Conservation (phyloP, 2,888 invertebrate species). For the Meganola albula region DNA sequence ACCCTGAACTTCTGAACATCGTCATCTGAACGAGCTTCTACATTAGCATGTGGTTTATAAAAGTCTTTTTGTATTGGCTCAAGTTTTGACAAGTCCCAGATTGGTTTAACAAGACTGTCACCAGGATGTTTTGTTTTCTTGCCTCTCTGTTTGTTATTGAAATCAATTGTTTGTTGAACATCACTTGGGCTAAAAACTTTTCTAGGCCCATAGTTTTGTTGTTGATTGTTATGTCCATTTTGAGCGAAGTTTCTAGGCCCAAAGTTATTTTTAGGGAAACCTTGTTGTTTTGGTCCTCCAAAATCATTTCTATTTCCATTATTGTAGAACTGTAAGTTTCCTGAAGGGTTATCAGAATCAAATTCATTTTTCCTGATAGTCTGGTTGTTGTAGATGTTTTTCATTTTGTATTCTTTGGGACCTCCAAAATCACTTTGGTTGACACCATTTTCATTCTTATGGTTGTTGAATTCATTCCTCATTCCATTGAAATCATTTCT, state of each 20-base stretch:
- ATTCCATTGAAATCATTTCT: constrained; percentile 70
- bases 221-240: constrained; percentile 43
- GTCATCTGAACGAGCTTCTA: constrained; percentile 81
- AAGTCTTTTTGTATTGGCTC: constrained; percentile 94
- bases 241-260: constrained; percentile 60
- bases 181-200: constrained; percentile 56
- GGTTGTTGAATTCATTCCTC: constrained; percentile 60
- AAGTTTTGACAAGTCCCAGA: constrained; percentile 87
- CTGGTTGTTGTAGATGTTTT: constrained; percentile 61
- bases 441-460: constrained; percentile 55
- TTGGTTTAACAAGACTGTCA: constrained; percentile 85
- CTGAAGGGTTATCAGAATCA: constrained; percentile 53
- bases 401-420: constrained; percentile 64
- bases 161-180: constrained; percentile 52
- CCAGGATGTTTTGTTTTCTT: constrained; percentile 85
- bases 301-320: constrained; percentile 60
- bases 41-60: constrained; percentile 88
- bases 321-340: constrained; percentile 67
- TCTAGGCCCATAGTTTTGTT: constrained; percentile 55
- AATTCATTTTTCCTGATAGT: constrained; percentile 55
- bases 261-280: constrained; percentile 59
- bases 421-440: constrained; percentile 68
- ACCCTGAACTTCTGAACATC: constrained; percentile 87
- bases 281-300: constrained; percentile 67
- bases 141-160: constrained; percentile 72